Base-by-base conservation (phyloP, 2,888 invertebrate genomes). In the Parnassius apollo region DNA sequence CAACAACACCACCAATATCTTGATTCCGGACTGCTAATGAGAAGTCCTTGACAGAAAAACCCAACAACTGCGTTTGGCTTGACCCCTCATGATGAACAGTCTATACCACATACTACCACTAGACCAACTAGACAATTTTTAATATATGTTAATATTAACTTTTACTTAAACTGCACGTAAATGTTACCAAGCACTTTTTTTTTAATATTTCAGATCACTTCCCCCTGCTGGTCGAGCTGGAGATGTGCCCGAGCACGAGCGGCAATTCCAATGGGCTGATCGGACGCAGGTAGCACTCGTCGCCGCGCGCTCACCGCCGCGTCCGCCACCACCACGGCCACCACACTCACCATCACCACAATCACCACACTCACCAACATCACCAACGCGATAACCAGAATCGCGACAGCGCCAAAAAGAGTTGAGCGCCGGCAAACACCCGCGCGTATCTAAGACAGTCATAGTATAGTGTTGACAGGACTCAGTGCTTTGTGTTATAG, bases 171-270 rank as follows among this genome's bases (percentile, higher is more conserved):
- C 2, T 4, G 4, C 25, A 2, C 25, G 4, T 25, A 25, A 25
- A 25, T 3, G 25, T 25, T 25, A 25, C 25, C 2, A 25, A 25
- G 25, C 25, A 25, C 4, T 25, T 13, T 55, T 10, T 50, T 57
- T 2, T 12, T 0, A 10, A n/a, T 48, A 12, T 48, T 48, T 0
- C 92, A 95, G 98, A 98, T 93, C 98, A 98, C 92, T 98, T 98
- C 89, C 97, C 98, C 59, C 93, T 98, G 69, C 93, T 98, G 78
- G 98, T 97, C 66, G 98, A 98, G 87, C 87, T 98, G 78, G 98
- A 98, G 91, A 95, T 98, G 95, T 94, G 95, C 73, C 96, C 97
- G 65, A 95, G 95, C 75, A 93, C 95, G 81, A 93, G 93, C 79
- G 93, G 94, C 77, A 93, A 93, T 85, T 94, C 95, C 78, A 97